These are phyloP conservation scores for Epizoanthus rinbou DNA, from an alignment of 92 coral and sea anemone genomes.

Conservation along the genomic window DNA sequence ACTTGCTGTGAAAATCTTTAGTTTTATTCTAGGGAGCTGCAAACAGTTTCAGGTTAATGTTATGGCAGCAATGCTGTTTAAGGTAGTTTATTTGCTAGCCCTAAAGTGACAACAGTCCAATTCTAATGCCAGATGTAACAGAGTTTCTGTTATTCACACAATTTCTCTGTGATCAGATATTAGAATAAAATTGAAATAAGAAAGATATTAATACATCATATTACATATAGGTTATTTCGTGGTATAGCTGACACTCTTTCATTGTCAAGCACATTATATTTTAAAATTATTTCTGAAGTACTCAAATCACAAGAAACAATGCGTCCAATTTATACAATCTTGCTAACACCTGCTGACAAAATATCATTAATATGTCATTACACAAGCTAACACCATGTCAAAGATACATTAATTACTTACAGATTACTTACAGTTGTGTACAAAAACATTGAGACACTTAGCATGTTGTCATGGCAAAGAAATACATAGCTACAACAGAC, in stretches of 20 bases:
- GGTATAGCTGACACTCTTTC: not conserved
- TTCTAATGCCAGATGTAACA: not conserved
- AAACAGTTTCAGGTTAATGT: not conserved
- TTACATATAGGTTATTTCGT: not conserved
- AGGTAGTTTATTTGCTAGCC: not conserved
- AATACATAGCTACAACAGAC: too few relatives aligned
- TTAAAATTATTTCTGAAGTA: not conserved
- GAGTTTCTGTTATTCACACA: not conserved
- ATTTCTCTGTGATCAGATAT: not conserved
- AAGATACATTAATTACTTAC: not conserved
- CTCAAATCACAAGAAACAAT: slow-evolving; percentile 21
- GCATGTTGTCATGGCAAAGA: too few relatives aligned
- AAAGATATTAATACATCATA: slow-evolving; percentile 8
- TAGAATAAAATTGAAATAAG: not conserved
- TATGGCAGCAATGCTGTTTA: not conserved
- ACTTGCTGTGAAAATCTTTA: not conserved
- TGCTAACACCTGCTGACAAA: not conserved
- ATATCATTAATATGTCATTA: too few relatives aligned
- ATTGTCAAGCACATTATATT: not conserved
- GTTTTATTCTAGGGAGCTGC: not conserved
- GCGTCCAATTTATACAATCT: slow-evolving; percentile 21
- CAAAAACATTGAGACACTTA: not conserved
- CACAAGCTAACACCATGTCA: not conserved
- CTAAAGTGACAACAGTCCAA: not conserved
- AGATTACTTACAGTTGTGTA: not conserved